phyloP scores from a whole-genome alignment of 2,797 vertebrate species.

The Urosaurus nigricauda region DNA sequence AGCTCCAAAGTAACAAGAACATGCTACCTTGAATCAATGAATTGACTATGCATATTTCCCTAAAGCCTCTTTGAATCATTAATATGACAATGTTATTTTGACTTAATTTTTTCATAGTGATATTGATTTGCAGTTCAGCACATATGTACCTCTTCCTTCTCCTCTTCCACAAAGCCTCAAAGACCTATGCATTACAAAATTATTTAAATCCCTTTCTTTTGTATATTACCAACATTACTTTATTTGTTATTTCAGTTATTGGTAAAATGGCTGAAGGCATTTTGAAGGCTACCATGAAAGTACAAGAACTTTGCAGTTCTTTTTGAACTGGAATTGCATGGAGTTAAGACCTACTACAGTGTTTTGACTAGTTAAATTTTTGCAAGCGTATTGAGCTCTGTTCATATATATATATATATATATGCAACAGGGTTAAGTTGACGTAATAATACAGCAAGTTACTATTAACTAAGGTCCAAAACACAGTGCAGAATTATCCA shows the following conservation, averaged over 20 bases:
- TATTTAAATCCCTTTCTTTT: not conserved
- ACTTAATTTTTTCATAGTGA: conserved; percentile 66
- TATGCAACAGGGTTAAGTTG: conserved; percentile 70
- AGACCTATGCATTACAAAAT: conserved; percentile 44
- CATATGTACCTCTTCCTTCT: conserved; percentile 34
- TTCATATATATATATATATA: conserved; percentile 61
- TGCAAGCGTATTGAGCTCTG: conserved; percentile 21
- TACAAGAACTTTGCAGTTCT: not conserved
- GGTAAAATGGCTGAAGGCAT: conserved; percentile 49
- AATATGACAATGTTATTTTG: conserved; percentile 71
- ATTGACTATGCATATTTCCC: conserved; percentile 62
- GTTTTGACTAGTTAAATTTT: conserved; percentile 2
- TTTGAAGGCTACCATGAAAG: not conserved
- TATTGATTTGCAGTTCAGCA: conserved; percentile 63
- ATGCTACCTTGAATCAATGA: conserved; percentile 73
- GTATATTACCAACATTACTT: conserved; percentile 33
- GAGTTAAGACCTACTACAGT: not conserved
- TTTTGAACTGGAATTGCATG: not conserved
- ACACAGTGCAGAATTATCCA: too few species aligned
- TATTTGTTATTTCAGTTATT: conserved; percentile 9
- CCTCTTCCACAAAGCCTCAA: conserved; percentile 43
- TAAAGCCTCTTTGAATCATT: conserved; percentile 67
- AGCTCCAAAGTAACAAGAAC: conserved; percentile 64
- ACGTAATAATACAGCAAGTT: conserved; percentile 60
- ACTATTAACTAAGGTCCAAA: conserved; percentile 56